Conservation (phyloP, 2,797 vertebrate species). For the Lateolabrax maculatus region DNA sequence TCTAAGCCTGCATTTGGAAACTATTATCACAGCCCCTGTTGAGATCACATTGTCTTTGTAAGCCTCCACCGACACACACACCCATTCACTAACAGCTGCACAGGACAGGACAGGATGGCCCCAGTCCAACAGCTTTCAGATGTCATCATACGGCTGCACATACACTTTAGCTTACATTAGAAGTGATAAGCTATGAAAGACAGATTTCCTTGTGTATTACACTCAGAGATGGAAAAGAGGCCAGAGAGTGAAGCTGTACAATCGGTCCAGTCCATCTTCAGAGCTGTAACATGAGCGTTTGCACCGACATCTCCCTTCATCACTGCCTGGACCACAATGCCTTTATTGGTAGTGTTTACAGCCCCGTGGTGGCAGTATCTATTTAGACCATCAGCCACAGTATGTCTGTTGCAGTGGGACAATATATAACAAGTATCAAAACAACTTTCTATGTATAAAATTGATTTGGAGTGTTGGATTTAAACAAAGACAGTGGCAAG, state of each 20-base stretch:
- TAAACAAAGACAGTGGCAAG: background rate
- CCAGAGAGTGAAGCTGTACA: slow-evolving; percentile 32
- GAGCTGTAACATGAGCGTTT: slow-evolving; percentile 66
- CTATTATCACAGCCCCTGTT: slow-evolving; percentile 72
- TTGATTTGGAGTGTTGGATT: background rate
- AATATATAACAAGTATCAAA: slow-evolving; percentile 38
- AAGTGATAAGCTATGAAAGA: slow-evolving; percentile 48
- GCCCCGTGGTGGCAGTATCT: slow-evolving; percentile 72
- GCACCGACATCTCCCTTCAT: slow-evolving; percentile 55
- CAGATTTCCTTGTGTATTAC: slow-evolving; percentile 38
- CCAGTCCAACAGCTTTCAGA: slow-evolving; percentile 49
- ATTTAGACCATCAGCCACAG: slow-evolving; percentile 72
- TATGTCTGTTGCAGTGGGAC: slow-evolving; percentile 41
- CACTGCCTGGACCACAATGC: slow-evolving; percentile 70
- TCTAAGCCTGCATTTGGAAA: slow-evolving; percentile 69
- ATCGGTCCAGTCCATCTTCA: slow-evolving; percentile 66
- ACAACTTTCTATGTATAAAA: background rate
- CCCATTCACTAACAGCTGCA: slow-evolving; percentile 70
- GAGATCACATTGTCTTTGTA: slow-evolving; percentile 64
- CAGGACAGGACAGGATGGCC: slow-evolving; percentile 59
- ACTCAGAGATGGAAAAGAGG: slow-evolving; percentile 22
- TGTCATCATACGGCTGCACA: slow-evolving; percentile 44
- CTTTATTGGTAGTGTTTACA: slow-evolving; percentile 87
- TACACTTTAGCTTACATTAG: slow-evolving; percentile 55
- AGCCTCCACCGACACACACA: slow-evolving; percentile 28